A percentile compares a stretch with the other conserved stretches of the same genome.
phyloP scores from a whole-genome alignment of 2,797 vertebrate species.

The Cirrhinus mrigala region DNA sequence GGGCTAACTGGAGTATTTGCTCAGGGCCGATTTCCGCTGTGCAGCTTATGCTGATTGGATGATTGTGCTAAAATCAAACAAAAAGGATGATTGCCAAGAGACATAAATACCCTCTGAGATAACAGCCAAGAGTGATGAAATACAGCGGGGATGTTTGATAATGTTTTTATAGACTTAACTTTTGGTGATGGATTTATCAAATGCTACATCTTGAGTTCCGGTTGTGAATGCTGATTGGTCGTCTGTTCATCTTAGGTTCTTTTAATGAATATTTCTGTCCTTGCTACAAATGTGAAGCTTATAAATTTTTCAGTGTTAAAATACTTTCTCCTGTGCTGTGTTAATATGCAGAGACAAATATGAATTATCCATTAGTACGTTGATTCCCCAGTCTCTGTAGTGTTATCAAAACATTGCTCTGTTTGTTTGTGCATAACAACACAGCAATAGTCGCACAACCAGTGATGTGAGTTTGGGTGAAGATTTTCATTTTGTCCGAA shows the following conservation, averaged over 20 bases:
- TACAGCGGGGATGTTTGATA: constrained; percentile 11
- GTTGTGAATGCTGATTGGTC: constrained; percentile 25
- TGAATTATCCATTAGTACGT: constrained; percentile 13
- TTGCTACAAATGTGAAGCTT: background rate
- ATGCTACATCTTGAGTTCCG: background rate
- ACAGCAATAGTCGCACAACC: background rate
- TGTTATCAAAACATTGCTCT: constrained; percentile 4
- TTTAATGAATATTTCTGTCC: background rate
- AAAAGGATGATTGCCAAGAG: constrained; percentile 35
- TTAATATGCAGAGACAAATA: constrained; percentile 13
- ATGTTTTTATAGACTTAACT: constrained; percentile 15
- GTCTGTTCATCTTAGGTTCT: background rate
- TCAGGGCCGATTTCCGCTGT: constrained; percentile 22
- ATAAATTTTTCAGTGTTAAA: background rate
- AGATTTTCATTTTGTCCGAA: background rate
- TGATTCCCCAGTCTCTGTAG: background rate
- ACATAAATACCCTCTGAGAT: constrained; percentile 44
- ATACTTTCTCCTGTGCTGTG: background rate
- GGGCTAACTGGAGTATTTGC: constrained; percentile 34
- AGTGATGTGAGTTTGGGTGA: background rate
- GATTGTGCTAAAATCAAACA: constrained; percentile 41
- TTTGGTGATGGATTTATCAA: constrained; percentile 7
- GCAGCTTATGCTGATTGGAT: constrained; percentile 50
- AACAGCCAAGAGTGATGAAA: constrained; percentile 27
- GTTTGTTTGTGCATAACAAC: background rate